Conservation (phyloP, 2,113 vertebrate genomes). For the Hyaena hyaena region DNA sequence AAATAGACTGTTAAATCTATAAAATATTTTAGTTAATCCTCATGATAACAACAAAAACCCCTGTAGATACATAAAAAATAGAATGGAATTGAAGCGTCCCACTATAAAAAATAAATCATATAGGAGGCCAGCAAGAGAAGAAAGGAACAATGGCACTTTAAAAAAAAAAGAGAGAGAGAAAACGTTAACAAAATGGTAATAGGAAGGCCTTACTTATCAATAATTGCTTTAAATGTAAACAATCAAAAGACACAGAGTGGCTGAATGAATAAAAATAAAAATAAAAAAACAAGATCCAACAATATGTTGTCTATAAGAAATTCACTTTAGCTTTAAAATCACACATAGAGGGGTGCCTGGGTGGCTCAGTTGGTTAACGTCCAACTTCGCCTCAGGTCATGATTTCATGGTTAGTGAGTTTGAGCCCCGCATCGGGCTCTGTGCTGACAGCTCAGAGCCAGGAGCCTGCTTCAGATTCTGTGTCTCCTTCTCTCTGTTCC, state of each 20-base stretch:
- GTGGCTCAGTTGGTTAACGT: no score
- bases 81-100: not conserved
- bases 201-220: not conserved
- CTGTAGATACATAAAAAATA: not conserved
- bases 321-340: not conserved
- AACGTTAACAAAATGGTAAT: not conserved
- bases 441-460: no score
- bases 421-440: no score
- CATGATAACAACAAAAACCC: not conserved
- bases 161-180: not conserved
- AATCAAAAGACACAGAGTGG: not conserved
- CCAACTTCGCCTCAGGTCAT: no score
- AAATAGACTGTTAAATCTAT: not conserved
- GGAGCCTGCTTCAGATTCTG: no score
- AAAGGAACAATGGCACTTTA: not conserved
- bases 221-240: not conserved
- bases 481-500: no score
- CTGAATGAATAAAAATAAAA: not conserved
- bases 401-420: no score
- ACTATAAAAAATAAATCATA: not conserved
- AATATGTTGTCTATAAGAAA: not conserved
- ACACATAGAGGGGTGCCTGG: not conserved
- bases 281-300: not conserved
- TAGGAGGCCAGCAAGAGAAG: not conserved
- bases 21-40: not conserved